A percentile compares a stretch with the other conserved stretches of the same genome.
These are phyloP conservation scores for Paradoxurus hermaphroditus DNA, from an alignment of 2,113 vertebrate species.

Conservation along the genomic window DNA sequence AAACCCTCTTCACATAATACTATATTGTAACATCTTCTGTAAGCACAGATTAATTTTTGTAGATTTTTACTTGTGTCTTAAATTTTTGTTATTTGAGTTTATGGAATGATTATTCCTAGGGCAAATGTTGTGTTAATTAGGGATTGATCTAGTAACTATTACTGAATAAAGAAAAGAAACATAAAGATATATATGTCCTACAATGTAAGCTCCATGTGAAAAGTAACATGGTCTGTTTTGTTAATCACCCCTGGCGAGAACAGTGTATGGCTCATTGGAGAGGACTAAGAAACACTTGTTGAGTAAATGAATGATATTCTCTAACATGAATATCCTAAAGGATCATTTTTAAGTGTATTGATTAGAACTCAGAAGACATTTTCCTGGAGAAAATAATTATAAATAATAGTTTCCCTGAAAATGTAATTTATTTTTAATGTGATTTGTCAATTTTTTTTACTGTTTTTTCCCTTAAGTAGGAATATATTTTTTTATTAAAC, in stretches of 20 bases:
- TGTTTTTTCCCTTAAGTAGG: neutral
- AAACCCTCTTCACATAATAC: neutral
- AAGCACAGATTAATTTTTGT: neutral
- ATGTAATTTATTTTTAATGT: constrained; percentile 10
- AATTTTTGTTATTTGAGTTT: neutral
- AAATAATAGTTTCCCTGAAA: neutral
- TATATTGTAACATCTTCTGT: neutral
- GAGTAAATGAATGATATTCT: neutral
- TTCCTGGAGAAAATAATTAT: neutral
- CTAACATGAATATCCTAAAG: neutral
- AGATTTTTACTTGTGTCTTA: neutral
- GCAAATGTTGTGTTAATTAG: neutral
- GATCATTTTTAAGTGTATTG: neutral
- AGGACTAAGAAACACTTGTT: neutral
- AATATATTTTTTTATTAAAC: neutral
- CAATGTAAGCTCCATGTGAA: neutral
- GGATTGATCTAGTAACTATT: neutral
- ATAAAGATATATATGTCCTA: neutral
- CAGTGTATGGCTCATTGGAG: neutral
- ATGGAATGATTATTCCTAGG: neutral
- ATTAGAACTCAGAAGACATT: neutral
- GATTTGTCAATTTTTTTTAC: neutral
- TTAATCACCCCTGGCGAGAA: neutral
- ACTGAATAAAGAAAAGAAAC: neutral
- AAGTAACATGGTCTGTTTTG: neutral